Evolutionary conservation across 2,888 invertebrate species (phyloP), one percentile per base, ranked within the genome.

Genomic region (Coleophora flavipennella): DNA sequence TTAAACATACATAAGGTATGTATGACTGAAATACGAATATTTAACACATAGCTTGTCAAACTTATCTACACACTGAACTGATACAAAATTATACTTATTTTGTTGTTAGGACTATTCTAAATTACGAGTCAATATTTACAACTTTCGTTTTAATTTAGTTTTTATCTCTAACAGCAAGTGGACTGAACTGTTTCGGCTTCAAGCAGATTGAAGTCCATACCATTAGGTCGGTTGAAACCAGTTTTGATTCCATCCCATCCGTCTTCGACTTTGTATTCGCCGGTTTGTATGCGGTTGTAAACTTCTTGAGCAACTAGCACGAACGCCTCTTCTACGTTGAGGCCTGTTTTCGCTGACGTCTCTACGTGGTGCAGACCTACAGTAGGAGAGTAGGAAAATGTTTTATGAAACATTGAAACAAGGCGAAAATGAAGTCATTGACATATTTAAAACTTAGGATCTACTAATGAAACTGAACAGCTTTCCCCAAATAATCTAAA

Each of bases 201-300:
- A 34, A 93, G 90, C 47, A 96, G 85, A 79, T 94, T 93, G 65
- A 92, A 92, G 75, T 94, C 94, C 70, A 93, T 84, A 45, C 92
- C 92, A 48, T 91, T 92, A 14, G 93, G 93, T 53, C 93, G 79
- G 51, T 92, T 90, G 75, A 94, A 95, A 20, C 97, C 97, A 27
- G 94, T 93, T 76, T 97, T 97, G 39, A 98, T 96, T 4, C 98
- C 97, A 62, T 98, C 97, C 97, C 97, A 97, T 10, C 96, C 97
- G 48, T 97, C 97, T 64, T 95, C 95, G 1, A 95, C 90, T 70
- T 93, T 93, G 66, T 97, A 96, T 80, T 96, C 95, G 11, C 97
- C 97, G 10, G 91, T 92, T 61, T 94, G 92, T 59, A 98, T 93
- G 67, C 95, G 89, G 61, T 93, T 92, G 73, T 94, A 94, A 3